Evolutionary conservation across 2,113 vertebrate genomes (phyloP).

Genomic region (Sinocyclocheilus grahami): DNA sequence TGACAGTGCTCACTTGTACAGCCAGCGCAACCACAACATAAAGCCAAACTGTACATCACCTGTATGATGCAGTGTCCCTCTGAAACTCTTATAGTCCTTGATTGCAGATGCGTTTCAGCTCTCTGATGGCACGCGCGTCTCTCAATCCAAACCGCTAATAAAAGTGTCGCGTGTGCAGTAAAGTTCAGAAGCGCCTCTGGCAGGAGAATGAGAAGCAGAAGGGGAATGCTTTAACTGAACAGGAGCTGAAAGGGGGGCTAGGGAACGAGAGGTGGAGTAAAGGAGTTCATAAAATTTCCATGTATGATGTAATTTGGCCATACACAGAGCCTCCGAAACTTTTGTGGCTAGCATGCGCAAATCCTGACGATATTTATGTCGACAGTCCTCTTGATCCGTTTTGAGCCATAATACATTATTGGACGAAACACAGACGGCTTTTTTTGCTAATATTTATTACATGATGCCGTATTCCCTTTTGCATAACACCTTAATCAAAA

Average conservation of each 20-base stretch:
- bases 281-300: conserved; percentile 20
- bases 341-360: background rate
- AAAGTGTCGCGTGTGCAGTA: conserved; percentile 14
- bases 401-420: background rate
- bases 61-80: background rate
- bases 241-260: conserved; percentile 33
- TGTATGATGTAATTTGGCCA: conserved; percentile 54
- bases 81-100: conserved; percentile 29
- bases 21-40: background rate
- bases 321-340: background rate
- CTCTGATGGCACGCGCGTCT: background rate
- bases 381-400: background rate
- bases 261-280: conserved; percentile 40
- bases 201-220: conserved; percentile 20
- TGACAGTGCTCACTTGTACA: background rate
- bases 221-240: conserved; percentile 52
- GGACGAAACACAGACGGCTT: background rate
- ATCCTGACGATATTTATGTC: background rate
- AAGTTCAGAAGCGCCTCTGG: conserved; percentile 24
- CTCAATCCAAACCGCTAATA: background rate
- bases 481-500: background rate
- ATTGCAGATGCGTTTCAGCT: background rate
- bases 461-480: background rate
- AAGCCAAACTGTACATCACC: conserved; percentile 16
- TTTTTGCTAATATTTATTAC: background rate